Evolutionary conservation across 2,888 invertebrate species (phyloP).

Genomic region (Heliothis peltigera): DNA sequence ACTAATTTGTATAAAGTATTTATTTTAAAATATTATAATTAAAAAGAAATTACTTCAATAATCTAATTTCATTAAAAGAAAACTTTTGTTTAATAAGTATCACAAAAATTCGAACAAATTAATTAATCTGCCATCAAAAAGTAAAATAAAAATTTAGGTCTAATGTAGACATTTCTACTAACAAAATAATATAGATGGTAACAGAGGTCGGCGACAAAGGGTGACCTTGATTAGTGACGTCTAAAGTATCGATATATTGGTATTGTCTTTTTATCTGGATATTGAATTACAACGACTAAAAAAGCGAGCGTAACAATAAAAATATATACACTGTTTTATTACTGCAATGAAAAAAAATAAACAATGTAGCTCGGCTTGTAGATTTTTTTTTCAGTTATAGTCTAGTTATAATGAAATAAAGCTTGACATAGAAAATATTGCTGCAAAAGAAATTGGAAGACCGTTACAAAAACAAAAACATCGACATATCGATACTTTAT

Average conservation of each 20-base stretch:
- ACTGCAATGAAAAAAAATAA: conserved; percentile 17
- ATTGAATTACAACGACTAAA: conserved; percentile 40
- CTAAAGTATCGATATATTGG: conserved; percentile 27
- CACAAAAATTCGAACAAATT: conserved; percentile 15
- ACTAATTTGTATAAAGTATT: too few species aligned
- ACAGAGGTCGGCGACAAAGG: conserved; percentile 35
- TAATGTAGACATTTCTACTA: conserved; percentile 27
- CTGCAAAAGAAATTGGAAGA: neutral
- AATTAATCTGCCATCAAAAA: conserved; percentile 40
- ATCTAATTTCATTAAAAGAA: conserved; percentile 3
- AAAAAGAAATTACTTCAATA: neutral
- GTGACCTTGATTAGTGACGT: conserved; percentile 51
- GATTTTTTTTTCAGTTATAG: neutral
- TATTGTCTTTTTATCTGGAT: conserved; percentile 35
- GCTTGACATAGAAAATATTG: neutral
- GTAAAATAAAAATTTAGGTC: conserved; percentile 29
- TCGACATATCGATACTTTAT: conserved; percentile 29
- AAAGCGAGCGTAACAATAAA: conserved; percentile 16
- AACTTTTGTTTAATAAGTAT: conserved; percentile 11
- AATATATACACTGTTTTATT: conserved; percentile 10
- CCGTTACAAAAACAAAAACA: neutral
- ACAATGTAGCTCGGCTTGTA: neutral
- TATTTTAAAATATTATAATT: too few species aligned
- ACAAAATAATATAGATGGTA: conserved; percentile 35
- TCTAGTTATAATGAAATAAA: neutral